Percentiles rank a stretch among this genome's conserved stretches.
These are phyloP conservation scores for Todiramphus saurophagus DNA, from an alignment of 2,113 vertebrate genomes.

Conservation along the genomic window DNA sequence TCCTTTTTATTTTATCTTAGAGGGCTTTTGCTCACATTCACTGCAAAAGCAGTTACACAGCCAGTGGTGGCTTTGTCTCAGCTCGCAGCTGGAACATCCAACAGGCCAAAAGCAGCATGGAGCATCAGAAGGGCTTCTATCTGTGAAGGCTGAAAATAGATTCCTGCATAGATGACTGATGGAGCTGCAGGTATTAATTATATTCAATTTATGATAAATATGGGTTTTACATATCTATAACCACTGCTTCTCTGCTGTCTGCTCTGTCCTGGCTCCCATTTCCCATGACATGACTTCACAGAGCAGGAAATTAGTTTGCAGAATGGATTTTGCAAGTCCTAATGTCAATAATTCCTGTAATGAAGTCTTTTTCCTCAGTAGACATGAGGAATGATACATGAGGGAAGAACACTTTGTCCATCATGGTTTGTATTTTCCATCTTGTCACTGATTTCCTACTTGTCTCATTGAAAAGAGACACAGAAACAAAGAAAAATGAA, in stretches of 20 bases:
- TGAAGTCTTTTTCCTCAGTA: background rate
- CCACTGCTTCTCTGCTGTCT: background rate
- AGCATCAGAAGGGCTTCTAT: background rate
- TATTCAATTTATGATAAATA: background rate
- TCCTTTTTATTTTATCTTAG: background rate
- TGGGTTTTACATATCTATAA: background rate
- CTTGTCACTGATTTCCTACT: background rate
- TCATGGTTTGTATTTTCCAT: background rate
- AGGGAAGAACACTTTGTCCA: background rate
- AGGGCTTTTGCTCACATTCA: background rate
- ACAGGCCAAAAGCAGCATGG: background rate
- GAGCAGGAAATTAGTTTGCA: background rate
- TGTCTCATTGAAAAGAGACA: slow-evolving; percentile 30
- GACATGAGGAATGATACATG: background rate
- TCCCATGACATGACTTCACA: background rate
- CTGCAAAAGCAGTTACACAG: background rate
- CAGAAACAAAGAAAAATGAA: background rate
- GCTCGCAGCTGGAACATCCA: background rate
- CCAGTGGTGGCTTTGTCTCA: background rate
- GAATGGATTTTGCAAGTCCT: background rate
- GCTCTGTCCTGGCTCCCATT: background rate
- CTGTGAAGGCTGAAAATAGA: background rate
- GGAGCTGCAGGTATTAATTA: background rate
- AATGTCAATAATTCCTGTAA: background rate
- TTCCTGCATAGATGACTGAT: background rate